Percentiles rank a stretch among this genome's conserved stretches.
These are phyloP conservation scores for Paramormyrops kingsleyae DNA, from an alignment of 2,113 vertebrate genomes.

Conservation along the genomic window DNA sequence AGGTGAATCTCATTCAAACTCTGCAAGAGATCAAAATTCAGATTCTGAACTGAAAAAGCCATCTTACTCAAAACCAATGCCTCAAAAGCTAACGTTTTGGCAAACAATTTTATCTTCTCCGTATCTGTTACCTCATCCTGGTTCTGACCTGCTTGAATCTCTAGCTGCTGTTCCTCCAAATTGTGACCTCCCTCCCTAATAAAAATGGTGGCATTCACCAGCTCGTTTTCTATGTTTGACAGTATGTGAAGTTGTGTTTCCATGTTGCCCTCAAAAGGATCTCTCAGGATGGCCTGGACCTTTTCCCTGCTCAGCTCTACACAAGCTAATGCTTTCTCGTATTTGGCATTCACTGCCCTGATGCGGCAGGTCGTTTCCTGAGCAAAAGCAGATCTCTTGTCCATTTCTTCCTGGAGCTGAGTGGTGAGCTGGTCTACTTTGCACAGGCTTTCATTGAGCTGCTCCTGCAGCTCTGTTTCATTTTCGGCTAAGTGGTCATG, in stretches of 20 bases:
- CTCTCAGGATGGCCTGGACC: conserved; percentile 59
- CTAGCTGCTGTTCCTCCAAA: conserved; percentile 31
- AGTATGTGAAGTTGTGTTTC: conserved; percentile 55
- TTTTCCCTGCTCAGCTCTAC: conserved; percentile 76
- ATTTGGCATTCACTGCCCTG: conserved; percentile 60
- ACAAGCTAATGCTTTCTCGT: conserved; percentile 66
- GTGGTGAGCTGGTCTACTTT: conserved; percentile 55
- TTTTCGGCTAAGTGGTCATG: conserved; percentile 64
- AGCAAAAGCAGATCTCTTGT: conserved; percentile 30
- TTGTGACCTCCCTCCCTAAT: conserved; percentile 51
- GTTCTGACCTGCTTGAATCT: conserved; percentile 21
- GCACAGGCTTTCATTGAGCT: conserved; percentile 56
- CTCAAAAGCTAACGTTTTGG: conserved; percentile 77
- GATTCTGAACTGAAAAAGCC: conserved; percentile 73
- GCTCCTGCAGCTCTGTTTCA: conserved; percentile 60
- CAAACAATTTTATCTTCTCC: conserved; percentile 64
- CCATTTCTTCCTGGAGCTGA: conserved; percentile 61
- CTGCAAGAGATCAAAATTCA: conserved; percentile 65
- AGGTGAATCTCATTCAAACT: conserved; percentile 67
- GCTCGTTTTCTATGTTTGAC: conserved; percentile 64
- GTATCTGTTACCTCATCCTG: conserved; percentile 39
- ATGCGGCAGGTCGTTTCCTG: conserved; percentile 27
- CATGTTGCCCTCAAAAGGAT: conserved; percentile 46
- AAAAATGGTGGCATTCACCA: conserved; percentile 63
- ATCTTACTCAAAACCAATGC: conserved; percentile 78